Evolutionary conservation across 2,113 vertebrate genomes (phyloP), one percentile per base, ranked within the genome.

Genomic region (Hylia prasina): DNA sequence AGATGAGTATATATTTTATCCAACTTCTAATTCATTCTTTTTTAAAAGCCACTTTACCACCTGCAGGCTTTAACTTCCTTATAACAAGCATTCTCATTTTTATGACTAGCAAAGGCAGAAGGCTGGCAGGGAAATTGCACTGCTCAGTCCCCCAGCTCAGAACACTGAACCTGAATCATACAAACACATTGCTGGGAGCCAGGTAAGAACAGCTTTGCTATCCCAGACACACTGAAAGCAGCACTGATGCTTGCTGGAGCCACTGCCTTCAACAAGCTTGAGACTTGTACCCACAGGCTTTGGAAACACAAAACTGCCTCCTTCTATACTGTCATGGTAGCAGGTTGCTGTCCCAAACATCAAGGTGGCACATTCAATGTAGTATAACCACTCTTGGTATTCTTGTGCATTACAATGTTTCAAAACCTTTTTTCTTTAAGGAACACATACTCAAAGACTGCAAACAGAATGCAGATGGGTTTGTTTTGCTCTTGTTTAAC

Each of bases 311-410:
- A 65, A 78, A 61, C 4, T 56, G 30, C 33, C 39, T 88, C 35
- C 19, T 84, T 33, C 40, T 1, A 0, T 21, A 9, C 31, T 27
- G 20, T 72, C 45, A 44, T 0, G 3, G 28, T 3, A 47, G 23
- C 12, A 68, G 22, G 28, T 7, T 44, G 44, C 7, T 75, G 21
- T n/a, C 75, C 27, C 57, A 44, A 76, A 86, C 22, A n/a, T 23
- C 31, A 48, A 44, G 24, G 8, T 8, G 2, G 24, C 47, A 54
- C 3, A 0, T 13, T 71, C 28, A 27, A 10, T 11, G 15, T 14
- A 22, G 37, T 28, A 39, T 11, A 79, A 64, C 6, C 48, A 88
- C 15, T 37, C 39, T 1, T 8, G 3, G 8, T 72, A 87, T 31
- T 63, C 40, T 9, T 4, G 2, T 30, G 25, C 35, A 15, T n/a